phyloP scores from a whole-genome alignment of 1,140 invertebrate genomes.

The Drosophila subobscura region DNA sequence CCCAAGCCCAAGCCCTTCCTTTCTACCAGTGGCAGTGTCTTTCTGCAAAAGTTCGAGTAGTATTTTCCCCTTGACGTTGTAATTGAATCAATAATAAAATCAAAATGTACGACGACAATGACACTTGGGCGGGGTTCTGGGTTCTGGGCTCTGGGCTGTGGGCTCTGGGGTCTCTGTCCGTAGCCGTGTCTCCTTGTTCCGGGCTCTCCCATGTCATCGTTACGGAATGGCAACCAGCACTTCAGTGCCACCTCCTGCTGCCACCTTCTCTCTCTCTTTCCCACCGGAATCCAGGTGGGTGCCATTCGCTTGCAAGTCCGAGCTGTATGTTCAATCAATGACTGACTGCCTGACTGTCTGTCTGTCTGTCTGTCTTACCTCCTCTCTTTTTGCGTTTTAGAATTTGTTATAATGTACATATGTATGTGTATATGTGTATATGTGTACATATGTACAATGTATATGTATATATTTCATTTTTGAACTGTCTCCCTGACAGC shows the following conservation, averaged over 20 bases:
- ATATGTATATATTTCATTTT: slow-evolving; percentile 77
- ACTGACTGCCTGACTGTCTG: slow-evolving; percentile 27
- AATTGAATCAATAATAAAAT: slow-evolving; percentile 79
- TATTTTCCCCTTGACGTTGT: slow-evolving; percentile 60
- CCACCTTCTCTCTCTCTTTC: not conserved
- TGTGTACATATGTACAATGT: slow-evolving; percentile 54
- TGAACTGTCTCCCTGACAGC: slow-evolving; percentile 78
- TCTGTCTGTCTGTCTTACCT: slow-evolving; percentile 21
- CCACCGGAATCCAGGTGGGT: no score
- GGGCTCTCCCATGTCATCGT: slow-evolving; percentile 33
- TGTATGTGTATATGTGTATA: not conserved
- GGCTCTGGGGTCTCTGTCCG: slow-evolving; percentile 13
- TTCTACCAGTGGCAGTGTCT: not conserved
- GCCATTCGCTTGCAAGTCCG: no score
- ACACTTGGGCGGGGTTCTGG: slow-evolving; percentile 26
- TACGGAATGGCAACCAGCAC: slow-evolving; percentile 31
- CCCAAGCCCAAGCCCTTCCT: slow-evolving; percentile 6
- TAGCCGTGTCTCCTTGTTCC: slow-evolving; percentile 14
- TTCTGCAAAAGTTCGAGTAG: not conserved
- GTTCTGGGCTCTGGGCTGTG: slow-evolving; percentile 10
- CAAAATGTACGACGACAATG: slow-evolving; percentile 59
- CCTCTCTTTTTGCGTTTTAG: slow-evolving; percentile 69
- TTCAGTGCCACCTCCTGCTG: slow-evolving; percentile 16
- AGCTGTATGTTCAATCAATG: slow-evolving; percentile 48
- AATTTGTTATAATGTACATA: slow-evolving; percentile 60